These are phyloP conservation scores for Zeugodacus cucurbitae DNA, from an alignment of 1,140 invertebrate genomes.

Conservation along the genomic window DNA sequence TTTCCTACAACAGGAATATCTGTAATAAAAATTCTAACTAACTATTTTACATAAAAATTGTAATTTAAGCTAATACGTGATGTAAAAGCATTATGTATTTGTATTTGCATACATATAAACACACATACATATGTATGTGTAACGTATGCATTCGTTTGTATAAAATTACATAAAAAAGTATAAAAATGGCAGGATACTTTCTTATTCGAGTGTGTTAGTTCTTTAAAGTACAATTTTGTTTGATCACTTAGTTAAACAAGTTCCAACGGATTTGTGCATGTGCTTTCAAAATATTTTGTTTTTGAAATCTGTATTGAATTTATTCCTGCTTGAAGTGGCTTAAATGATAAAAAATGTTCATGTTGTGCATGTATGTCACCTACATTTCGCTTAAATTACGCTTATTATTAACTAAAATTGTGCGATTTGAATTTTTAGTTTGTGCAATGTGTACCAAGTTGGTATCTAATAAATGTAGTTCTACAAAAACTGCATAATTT, in stretches of 20 bases:
- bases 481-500: no score
- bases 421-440: not conserved
- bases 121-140: not conserved
- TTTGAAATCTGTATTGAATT: no score
- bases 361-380: not conserved
- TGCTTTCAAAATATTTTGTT: not conserved
- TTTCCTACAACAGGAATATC: not conserved
- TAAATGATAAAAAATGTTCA: not conserved
- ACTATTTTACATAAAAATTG: not conserved
- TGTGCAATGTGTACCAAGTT: no score
- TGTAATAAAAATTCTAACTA: not conserved
- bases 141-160: not conserved
- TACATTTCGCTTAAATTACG: no score
- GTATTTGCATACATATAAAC: not conserved
- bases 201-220: not conserved
- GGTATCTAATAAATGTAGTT: no score
- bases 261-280: not conserved
- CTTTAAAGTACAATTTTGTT: not conserved
- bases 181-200: slow-evolving; percentile 6
- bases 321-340: no score
- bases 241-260: not conserved
- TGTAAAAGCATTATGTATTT: slow-evolving; percentile 5
- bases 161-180: not conserved
- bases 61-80: not conserved
- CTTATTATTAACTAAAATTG: not conserved